Conservation (phyloP, 2,888 invertebrate genomes). For the Spilarctia lutea region DNA sequence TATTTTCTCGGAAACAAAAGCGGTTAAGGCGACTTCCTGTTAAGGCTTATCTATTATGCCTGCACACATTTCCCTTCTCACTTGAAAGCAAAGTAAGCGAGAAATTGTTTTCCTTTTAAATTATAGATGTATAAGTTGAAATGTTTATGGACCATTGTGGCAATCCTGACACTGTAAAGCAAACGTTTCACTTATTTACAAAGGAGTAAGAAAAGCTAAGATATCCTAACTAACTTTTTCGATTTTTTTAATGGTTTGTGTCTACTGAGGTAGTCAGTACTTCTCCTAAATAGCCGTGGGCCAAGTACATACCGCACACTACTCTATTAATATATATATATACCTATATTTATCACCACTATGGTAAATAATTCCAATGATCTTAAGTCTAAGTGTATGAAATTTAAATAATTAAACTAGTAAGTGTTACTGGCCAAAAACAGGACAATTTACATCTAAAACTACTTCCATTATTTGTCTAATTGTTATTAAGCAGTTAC, state of each 20-base stretch:
- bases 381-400: not conserved
- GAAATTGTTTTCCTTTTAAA: constrained; percentile 79
- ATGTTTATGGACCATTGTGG: constrained; percentile 67
- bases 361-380: not conserved
- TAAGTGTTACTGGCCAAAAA: not conserved
- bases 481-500: constrained; percentile 40
- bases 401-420: not conserved
- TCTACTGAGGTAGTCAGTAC: too few relatives aligned
- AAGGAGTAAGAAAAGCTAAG: not conserved
- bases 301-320: too few relatives aligned
- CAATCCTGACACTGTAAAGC: constrained; percentile 26
- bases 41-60: constrained; percentile 77
- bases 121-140: constrained; percentile 56
- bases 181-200: constrained; percentile 9
- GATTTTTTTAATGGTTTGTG: too few relatives aligned
- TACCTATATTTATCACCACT: too few relatives aligned
- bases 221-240: too few relatives aligned
- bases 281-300: too few relatives aligned
- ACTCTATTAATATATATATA: too few relatives aligned
- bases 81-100: constrained; percentile 79
- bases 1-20: constrained; percentile 79
- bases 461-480: constrained; percentile 14
- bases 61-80: constrained; percentile 72
- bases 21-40: constrained; percentile 75
- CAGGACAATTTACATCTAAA: not conserved